Conservation (phyloP, 2,113 vertebrate genomes). For the Ceyx cyanopectus region DNA sequence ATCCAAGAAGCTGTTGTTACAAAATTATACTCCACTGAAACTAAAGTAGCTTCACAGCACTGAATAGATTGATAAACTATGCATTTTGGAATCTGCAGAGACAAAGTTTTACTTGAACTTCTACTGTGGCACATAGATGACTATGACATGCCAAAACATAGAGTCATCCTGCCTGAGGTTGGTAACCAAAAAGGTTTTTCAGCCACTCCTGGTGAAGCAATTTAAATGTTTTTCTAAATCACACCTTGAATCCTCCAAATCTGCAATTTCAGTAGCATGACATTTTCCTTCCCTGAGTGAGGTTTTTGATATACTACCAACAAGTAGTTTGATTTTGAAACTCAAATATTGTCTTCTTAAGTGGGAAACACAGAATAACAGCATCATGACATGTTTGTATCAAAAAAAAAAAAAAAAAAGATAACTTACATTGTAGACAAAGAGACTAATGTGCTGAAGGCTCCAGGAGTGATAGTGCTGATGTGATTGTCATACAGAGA, state of each 20-base stretch:
- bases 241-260: background rate
- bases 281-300: background rate
- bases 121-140: background rate
- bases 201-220: background rate
- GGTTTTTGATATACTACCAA: background rate
- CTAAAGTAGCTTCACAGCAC: background rate
- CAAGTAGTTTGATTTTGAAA: background rate
- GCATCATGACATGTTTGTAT: background rate
- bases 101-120: background rate
- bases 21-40: background rate
- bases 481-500: slow-evolving; percentile 97
- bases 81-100: background rate
- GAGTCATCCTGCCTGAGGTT: background rate
- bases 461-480: slow-evolving; percentile 92
- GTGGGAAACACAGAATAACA: background rate
- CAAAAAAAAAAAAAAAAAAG: background rate
- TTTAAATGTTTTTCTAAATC: background rate
- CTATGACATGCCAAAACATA: background rate
- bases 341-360: fast-evolving
- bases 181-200: background rate
- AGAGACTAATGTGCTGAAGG: slow-evolving; percentile 94
- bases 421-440: slow-evolving; percentile 95
- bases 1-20: background rate
- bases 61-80: background rate
- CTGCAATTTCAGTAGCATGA: background rate